These are phyloP conservation scores for Pyrochroa serraticornis DNA, from an alignment of 2,888 invertebrate species.

Conservation along the genomic window DNA sequence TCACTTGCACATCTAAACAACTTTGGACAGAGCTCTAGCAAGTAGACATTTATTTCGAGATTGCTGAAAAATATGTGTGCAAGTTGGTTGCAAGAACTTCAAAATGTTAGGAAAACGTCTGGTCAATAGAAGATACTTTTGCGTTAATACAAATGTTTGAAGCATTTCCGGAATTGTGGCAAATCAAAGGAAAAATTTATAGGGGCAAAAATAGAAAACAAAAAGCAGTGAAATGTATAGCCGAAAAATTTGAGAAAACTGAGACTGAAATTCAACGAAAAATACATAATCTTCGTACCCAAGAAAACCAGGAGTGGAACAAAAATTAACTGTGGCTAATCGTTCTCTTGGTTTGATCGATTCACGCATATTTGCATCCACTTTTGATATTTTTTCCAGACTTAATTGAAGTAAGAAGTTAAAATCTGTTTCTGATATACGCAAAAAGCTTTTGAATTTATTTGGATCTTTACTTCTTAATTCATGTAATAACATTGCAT, in stretches of 20 bases:
- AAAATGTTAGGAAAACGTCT: slow-evolving; percentile 15
- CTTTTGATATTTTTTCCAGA: no score
- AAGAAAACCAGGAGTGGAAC: no score
- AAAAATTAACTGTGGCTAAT: no score
- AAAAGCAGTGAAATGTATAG: slow-evolving; percentile 16
- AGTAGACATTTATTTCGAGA: neutral
- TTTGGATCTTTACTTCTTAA: neutral
- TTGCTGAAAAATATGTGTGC: neutral
- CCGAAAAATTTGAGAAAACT: slow-evolving; percentile 18
- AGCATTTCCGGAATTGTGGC: slow-evolving; percentile 18
- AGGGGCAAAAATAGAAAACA: slow-evolving; percentile 11
- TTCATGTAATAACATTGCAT: neutral
- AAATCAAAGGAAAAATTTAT: slow-evolving; percentile 17
- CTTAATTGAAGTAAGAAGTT: no score
- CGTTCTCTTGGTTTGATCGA: no score
- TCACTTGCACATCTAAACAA: no score
- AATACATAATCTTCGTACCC: slow-evolving; percentile 13
- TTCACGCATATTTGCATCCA: no score
- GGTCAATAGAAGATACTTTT: slow-evolving; percentile 13
- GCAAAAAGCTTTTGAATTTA: no score
- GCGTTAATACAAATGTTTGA: slow-evolving; percentile 15
- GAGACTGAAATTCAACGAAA: slow-evolving; percentile 8
- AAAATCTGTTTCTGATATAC: no score
- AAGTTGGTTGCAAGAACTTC: neutral
- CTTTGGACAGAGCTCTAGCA: no score